Percentiles rank a stretch among this genome's conserved stretches.
These are phyloP conservation scores for Eremobia ochroleuca DNA, from an alignment of 2,888 invertebrate species.

Conservation along the genomic window DNA sequence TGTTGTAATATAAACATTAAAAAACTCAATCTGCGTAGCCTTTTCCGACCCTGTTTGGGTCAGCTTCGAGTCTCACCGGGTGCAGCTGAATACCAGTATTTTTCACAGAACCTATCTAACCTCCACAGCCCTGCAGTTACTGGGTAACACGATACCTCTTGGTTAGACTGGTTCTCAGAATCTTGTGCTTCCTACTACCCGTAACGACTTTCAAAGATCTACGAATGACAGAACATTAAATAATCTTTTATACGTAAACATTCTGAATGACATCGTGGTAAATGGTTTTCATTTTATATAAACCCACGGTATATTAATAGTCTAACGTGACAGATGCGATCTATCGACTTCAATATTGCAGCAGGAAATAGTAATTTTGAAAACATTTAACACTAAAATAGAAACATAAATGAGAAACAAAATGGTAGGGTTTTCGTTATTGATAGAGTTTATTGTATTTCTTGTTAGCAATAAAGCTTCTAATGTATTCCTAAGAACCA, in stretches of 20 bases:
- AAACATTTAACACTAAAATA: conserved; percentile 34
- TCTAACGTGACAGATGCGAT: conserved; percentile 27
- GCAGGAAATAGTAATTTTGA: conserved; percentile 30
- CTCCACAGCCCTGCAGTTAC: neutral
- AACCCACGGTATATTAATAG: conserved; percentile 4
- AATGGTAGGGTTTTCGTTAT: conserved; percentile 6
- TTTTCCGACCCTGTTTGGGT: neutral
- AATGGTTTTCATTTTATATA: conserved; percentile 10
- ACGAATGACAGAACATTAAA: neutral
- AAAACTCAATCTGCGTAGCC: neutral
- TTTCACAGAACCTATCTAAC: neutral
- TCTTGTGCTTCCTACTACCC: neutral
- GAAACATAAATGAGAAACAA: conserved; percentile 2
- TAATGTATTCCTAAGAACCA: neutral
- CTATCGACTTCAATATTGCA: conserved; percentile 21
- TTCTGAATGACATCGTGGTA: conserved; percentile 9
- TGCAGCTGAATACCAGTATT: neutral
- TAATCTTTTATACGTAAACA: neutral
- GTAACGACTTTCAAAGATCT: neutral
- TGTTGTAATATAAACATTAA: neutral
- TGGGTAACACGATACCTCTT: neutral
- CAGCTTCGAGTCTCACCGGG: neutral
- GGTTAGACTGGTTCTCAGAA: neutral
- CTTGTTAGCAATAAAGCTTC: conserved; percentile 8
- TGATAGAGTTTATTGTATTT: conserved; percentile 18